Evolutionary conservation across 1,140 invertebrate genomes (phyloP).

Genomic region (Metaphire vulgaris): DNA sequence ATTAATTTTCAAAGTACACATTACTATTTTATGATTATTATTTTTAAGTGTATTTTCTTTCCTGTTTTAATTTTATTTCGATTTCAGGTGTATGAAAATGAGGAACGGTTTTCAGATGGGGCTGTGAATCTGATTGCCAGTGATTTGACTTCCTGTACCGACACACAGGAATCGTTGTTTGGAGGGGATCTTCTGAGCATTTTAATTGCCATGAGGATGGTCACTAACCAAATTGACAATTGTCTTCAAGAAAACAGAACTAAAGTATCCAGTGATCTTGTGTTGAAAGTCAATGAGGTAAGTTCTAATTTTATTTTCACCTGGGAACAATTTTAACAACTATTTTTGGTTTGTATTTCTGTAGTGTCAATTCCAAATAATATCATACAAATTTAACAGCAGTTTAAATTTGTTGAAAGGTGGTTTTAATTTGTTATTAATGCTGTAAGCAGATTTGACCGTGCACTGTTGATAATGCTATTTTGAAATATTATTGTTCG

Average conservation of each 20-base stretch:
- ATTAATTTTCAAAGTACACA: too few relatives aligned
- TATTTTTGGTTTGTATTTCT: too few relatives aligned
- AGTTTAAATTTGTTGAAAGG: background rate
- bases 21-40: too few relatives aligned
- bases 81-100: background rate
- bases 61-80: too few relatives aligned
- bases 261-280: background rate
- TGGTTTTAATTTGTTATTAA: too few relatives aligned
- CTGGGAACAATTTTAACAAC: too few relatives aligned
- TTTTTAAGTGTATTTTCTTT: too few relatives aligned
- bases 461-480: background rate
- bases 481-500: too few relatives aligned
- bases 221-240: background rate
- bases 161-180: background rate
- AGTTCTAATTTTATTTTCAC: background rate
- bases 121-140: background rate
- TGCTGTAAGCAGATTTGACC: background rate
- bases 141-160: background rate
- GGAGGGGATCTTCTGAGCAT: background rate
- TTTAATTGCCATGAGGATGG: background rate
- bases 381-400: background rate
- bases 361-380: background rate
- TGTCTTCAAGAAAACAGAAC: background rate
- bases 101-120: background rate
- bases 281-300: background rate